Evolutionary conservation across 1,140 invertebrate genomes (phyloP), one percentile per base, ranked within the genome.

Genomic region (Megalonaias nervosa): DNA sequence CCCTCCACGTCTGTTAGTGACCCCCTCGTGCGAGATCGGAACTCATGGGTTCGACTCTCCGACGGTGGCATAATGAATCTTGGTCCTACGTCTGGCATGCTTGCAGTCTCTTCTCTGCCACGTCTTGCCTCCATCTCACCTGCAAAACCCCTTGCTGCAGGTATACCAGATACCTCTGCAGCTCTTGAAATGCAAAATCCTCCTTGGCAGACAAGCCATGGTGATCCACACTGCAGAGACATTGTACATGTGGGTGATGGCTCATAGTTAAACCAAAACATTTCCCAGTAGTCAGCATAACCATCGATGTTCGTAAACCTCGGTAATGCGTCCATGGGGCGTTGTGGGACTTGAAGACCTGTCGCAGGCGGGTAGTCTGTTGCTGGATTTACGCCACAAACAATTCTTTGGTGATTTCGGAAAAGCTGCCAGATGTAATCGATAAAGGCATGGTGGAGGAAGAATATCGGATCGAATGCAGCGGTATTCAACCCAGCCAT

Each of bases 361-460:
- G n/a, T 0, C 16, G 23, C n/a, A 16, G 56, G 23, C 19, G 74
- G 74, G 56, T 75, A 75, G 23, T 75, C 74, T 48, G 26, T 48
- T 3, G 59, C 23, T 12, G 74, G 74, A 64, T 75, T 70, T 19
- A 69, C 67, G 14, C 66, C 59, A 56, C 74, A 75, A 17, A 38
- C 48, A 21, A 1, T 17, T 12, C 48, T 58, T 62, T 75, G 74
- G 1, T 58, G 66, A n/a, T 57, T 68, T 64, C 72, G 13, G 67
- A 85, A 86, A 64, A 81, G 21, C 57, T 86, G 81, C 85, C 85
- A 86, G n/a, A 86, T 71, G 65, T 82, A 80, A 76, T 91, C 90
- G 38, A 92, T 81, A 79, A 88, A 90, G n/a, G 83, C 75, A 77
- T 92, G 91, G 79, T 90, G 89, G 74, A 91, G 70, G 79, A 88